phyloP scores from a whole-genome alignment of 1,140 invertebrate genomes.

The Bombus cullumanus region DNA sequence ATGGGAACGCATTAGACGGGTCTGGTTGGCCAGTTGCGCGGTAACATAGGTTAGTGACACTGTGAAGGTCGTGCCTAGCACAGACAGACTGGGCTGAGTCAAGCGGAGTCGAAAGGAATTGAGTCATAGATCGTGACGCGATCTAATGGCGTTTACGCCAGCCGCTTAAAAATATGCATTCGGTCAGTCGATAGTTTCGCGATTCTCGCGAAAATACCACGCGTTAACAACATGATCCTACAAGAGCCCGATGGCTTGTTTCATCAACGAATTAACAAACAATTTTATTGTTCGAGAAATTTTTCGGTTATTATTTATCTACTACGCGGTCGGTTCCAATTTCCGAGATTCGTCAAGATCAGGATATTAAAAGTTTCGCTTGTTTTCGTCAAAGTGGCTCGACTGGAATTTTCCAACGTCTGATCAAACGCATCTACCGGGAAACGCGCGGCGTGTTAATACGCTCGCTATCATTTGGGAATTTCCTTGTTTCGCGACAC shows the following conservation, averaged over 20 bases:
- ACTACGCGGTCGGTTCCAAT: background rate
- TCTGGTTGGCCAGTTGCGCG: constrained; percentile 32
- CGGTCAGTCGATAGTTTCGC: constrained; percentile 6
- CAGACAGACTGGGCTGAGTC: constrained; percentile 16
- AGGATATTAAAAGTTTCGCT: background rate
- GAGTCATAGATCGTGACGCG: constrained; percentile 51
- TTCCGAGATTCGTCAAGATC: background rate
- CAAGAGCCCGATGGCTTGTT: background rate
- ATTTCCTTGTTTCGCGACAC: too few relatives aligned
- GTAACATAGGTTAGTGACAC: constrained; percentile 77
- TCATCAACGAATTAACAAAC: constrained; percentile 3
- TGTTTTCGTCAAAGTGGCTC: too few relatives aligned
- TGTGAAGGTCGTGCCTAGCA: constrained; percentile 56
- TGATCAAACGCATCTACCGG: too few relatives aligned
- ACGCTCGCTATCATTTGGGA: too few relatives aligned
- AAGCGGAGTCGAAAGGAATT: background rate
- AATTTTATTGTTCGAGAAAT: background rate
- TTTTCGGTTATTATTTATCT: background rate
- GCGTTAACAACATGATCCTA: background rate
- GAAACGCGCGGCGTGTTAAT: too few relatives aligned
- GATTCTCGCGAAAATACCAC: background rate
- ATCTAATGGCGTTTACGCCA: constrained; percentile 38
- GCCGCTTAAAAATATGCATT: constrained; percentile 43
- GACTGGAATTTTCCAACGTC: too few relatives aligned
- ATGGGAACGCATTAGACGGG: constrained; percentile 33